phyloP scores from a whole-genome alignment of 1,140 invertebrate genomes.

The Diachasma alloeum region DNA sequence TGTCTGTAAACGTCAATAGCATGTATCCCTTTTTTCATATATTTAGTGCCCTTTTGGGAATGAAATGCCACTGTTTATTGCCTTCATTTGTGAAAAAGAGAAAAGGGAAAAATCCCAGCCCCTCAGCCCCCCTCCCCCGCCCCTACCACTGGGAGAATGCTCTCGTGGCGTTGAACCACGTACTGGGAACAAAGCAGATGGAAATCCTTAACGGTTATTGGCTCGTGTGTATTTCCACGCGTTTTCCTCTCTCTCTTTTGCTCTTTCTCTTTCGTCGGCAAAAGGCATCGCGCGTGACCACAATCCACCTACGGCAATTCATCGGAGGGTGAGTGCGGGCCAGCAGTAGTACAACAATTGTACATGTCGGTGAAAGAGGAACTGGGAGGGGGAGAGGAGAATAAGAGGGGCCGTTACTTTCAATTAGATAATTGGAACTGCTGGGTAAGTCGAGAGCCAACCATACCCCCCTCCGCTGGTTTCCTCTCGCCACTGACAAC shows the following conservation, averaged over 20 bases:
- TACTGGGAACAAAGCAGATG: conserved; percentile 48
- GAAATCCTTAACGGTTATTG: conserved; percentile 56
- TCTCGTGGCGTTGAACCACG: neutral
- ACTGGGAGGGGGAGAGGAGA: neutral
- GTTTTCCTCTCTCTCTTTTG: neutral
- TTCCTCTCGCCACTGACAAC: neutral
- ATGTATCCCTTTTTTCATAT: conserved; percentile 4
- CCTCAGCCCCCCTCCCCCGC: neutral
- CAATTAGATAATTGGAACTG: conserved; percentile 59
- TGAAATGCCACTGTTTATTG: conserved; percentile 14
- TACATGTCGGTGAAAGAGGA: neutral
- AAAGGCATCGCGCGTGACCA: neutral
- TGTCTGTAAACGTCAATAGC: neutral
- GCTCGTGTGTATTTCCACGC: conserved; percentile 23
- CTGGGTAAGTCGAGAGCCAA: conserved; percentile 27
- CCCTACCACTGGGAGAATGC: neutral
- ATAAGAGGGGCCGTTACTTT: conserved; percentile 35
- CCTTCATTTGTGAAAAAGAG: conserved; percentile 14
- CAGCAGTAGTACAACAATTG: conserved; percentile 1
- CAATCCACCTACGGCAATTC: conserved; percentile 10
- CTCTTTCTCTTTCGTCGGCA: neutral
- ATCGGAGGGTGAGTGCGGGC: neutral
- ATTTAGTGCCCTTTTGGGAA: neutral
- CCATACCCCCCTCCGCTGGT: neutral
- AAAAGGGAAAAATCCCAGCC: neutral